These are phyloP conservation scores for Sphenodon punctatus DNA, from an alignment of 2,797 vertebrate species.

Conservation along the genomic window DNA sequence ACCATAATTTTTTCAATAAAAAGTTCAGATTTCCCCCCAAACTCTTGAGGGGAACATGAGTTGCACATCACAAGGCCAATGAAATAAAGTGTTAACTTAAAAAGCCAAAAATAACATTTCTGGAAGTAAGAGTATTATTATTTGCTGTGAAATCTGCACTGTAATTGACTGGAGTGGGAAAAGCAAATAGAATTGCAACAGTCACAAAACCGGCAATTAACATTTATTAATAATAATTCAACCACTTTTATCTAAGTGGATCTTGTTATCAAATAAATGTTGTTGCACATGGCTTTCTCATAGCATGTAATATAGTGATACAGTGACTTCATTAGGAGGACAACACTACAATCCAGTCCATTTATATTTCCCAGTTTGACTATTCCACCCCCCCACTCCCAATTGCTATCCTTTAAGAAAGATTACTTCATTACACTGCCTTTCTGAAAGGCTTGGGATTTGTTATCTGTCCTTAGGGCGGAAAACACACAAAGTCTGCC, in stretches of 20 bases:
- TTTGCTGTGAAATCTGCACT: neutral
- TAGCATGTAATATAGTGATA: neutral
- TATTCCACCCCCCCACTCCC: neutral
- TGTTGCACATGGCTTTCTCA: conserved; percentile 16
- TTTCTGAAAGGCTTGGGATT: conserved; percentile 38
- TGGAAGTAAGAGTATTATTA: neutral
- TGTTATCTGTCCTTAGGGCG: conserved; percentile 46
- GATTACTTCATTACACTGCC: conserved; percentile 48
- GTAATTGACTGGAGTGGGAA: neutral
- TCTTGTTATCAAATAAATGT: conserved; percentile 15
- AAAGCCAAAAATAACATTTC: neutral
- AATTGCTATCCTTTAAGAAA: conserved; percentile 36
- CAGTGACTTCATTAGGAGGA: conserved; percentile 34
- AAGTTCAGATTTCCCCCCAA: neutral
- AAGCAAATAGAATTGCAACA: neutral
- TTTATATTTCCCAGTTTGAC: conserved; percentile 38
- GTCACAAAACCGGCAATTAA: neutral
- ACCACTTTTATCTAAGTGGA: neutral
- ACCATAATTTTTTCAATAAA: neutral
- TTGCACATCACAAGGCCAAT: neutral
- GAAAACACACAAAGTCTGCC: conserved; percentile 37
- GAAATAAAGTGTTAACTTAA: neutral
- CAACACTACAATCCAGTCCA: conserved; percentile 7
- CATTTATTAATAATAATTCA: conserved; percentile 20
- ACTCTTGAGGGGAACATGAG: neutral